A percentile compares a stretch with the other conserved stretches of the same genome.
phyloP scores from a whole-genome alignment of 2,888 invertebrate species.

The Lycophotia porphyrea region DNA sequence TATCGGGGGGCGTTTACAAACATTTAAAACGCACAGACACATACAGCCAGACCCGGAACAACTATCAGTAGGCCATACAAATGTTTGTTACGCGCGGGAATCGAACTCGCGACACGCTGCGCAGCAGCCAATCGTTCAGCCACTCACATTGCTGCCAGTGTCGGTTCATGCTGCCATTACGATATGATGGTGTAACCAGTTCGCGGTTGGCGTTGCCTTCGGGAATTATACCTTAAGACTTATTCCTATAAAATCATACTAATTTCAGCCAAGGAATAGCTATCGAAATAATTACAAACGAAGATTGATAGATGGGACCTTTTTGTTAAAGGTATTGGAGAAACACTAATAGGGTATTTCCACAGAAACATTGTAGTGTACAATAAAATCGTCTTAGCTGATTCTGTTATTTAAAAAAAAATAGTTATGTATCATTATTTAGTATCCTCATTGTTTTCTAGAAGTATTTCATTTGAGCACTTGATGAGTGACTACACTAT shows the following conservation, averaged over 20 bases:
- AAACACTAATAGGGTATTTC: constrained; percentile 23
- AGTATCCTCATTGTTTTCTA: background rate
- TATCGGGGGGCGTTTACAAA: background rate
- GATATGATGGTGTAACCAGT: background rate
- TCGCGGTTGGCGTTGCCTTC: background rate
- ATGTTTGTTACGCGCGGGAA: background rate
- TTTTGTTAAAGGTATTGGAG: constrained; percentile 47
- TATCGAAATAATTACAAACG: constrained; percentile 81
- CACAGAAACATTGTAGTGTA: constrained; percentile 5
- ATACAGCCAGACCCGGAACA: background rate
- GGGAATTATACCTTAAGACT: background rate
- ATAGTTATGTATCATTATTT: constrained; percentile 2
- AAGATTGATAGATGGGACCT: constrained; percentile 68
- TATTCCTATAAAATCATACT: constrained; percentile 55
- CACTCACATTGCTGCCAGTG: background rate
- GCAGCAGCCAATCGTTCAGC: too few relatives aligned
- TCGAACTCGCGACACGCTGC: too few relatives aligned
- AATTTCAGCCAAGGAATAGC: constrained; percentile 85
- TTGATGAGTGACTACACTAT: background rate
- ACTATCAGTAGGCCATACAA: background rate
- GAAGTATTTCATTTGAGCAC: constrained; percentile 15
- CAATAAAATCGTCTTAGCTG: constrained; percentile 2
- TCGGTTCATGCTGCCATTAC: background rate
- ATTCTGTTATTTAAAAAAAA: constrained; percentile 8
- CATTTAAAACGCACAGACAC: background rate